Percentiles rank a stretch among this genome's conserved stretches.
phyloP scores from a whole-genome alignment of 35 echinoderm and acorn worm genomes.

The Apostichopus japonicus region DNA sequence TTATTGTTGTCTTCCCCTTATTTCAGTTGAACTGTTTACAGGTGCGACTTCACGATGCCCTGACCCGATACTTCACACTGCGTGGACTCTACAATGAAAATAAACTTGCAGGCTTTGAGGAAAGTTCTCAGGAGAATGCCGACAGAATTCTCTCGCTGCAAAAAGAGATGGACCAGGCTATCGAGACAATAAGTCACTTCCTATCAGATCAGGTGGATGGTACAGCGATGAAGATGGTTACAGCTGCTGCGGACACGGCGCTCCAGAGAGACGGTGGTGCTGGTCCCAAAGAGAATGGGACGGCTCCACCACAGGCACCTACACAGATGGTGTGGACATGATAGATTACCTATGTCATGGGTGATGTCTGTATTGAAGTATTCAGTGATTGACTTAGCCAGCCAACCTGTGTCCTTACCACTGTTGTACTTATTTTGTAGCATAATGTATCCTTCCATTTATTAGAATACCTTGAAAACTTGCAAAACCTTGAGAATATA shows the following conservation, averaged over 20 bases:
- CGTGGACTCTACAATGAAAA: conserved; percentile 88
- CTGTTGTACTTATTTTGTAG: background rate
- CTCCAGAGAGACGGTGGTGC: conserved; percentile 35
- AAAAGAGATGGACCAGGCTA: conserved; percentile 82
- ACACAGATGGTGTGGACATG: background rate
- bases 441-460: background rate
- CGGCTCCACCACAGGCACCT: background rate
- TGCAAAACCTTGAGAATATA: background rate
- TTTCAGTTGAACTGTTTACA: conserved; percentile 89
- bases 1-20: background rate
- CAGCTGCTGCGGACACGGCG: conserved; percentile 70
- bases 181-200: conserved; percentile 84
- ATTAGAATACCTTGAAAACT: background rate
- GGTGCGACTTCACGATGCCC: conserved; percentile 79
- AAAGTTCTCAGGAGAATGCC: conserved; percentile 75
- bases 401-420: background rate
- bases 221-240: conserved; percentile 82
- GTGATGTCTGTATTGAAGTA: background rate
- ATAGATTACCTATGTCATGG: background rate
- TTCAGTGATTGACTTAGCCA: background rate
- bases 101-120: conserved; percentile 81
- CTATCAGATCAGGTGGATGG: conserved; percentile 89
- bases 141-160: conserved; percentile 62
- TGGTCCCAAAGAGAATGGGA: background rate
- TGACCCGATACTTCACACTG: conserved; percentile 83